Percentiles rank a stretch among this genome's conserved stretches.
phyloP scores from a whole-genome alignment of 2,797 vertebrate genomes.

The Lophotriccus pileatus region DNA sequence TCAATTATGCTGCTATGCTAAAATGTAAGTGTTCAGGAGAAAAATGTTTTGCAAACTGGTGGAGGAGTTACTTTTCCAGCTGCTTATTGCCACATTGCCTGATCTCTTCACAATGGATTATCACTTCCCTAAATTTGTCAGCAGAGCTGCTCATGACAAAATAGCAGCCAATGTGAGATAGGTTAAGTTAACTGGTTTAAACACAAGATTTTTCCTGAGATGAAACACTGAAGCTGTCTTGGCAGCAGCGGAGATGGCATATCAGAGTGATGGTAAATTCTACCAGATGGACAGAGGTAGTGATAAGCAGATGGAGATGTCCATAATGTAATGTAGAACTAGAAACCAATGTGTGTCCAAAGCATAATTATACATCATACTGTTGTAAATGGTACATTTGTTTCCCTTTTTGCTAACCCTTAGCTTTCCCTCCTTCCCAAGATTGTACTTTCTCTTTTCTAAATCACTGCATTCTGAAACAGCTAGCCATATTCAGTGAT shows the following conservation, averaged over 20 bases:
- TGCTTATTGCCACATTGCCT: background rate
- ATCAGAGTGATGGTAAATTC: background rate
- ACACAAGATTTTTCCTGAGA: background rate
- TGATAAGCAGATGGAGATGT: background rate
- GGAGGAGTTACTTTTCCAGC: background rate
- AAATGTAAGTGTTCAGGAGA: background rate
- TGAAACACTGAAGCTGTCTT: background rate
- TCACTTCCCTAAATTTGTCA: background rate
- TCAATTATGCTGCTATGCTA: background rate
- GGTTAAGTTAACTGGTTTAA: background rate
- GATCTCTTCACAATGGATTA: background rate
- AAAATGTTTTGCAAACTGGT: background rate
- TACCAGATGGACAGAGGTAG: background rate
- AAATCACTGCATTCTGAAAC: background rate
- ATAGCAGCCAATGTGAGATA: background rate
- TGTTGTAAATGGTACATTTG: background rate
- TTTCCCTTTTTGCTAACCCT: background rate
- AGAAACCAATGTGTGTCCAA: background rate
- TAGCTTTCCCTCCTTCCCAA: background rate
- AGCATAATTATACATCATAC: background rate
- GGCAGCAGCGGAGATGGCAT: background rate
- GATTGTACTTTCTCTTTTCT: background rate
- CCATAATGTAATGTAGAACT: background rate
- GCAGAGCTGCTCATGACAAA: background rate
- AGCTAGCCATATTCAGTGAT: background rate